phyloP scores from a whole-genome alignment of 2,888 invertebrate species.

The Fragum sueziense region DNA sequence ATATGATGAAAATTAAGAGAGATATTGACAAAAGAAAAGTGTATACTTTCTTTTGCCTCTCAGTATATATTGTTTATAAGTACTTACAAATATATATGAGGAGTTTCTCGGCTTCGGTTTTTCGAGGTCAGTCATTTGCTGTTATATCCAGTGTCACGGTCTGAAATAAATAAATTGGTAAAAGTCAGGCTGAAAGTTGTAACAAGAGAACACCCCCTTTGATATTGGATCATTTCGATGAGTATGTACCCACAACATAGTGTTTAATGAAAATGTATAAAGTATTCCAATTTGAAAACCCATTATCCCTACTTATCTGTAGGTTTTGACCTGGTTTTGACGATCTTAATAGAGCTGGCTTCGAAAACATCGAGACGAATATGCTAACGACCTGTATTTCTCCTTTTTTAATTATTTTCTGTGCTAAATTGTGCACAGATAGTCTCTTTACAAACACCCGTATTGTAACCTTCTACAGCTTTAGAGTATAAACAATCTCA shows the following conservation, averaged over 20 bases:
- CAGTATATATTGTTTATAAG: not conserved
- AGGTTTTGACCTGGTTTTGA: too few species aligned
- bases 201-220: too few species aligned
- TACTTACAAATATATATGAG: slow-evolving; percentile 8
- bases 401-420: not conserved
- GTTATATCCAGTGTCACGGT: not conserved
- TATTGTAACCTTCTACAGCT: not conserved
- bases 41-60: not conserved
- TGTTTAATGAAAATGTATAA: too few species aligned
- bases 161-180: not conserved
- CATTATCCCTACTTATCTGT: too few species aligned
- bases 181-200: too few species aligned
- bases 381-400: too few species aligned
- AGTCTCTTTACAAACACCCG: not conserved
- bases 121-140: not conserved
- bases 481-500: not conserved
- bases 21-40: not conserved
- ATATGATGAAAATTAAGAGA: too few species aligned
- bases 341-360: too few species aligned
- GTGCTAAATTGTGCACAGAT: not conserved
- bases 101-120: slow-evolving; percentile 2
- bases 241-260: too few species aligned
- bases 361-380: too few species aligned
- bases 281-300: too few species aligned
- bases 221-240: too few species aligned